phyloP scores from a whole-genome alignment of 2,113 vertebrate genomes.

The Narcine bancroftii region DNA sequence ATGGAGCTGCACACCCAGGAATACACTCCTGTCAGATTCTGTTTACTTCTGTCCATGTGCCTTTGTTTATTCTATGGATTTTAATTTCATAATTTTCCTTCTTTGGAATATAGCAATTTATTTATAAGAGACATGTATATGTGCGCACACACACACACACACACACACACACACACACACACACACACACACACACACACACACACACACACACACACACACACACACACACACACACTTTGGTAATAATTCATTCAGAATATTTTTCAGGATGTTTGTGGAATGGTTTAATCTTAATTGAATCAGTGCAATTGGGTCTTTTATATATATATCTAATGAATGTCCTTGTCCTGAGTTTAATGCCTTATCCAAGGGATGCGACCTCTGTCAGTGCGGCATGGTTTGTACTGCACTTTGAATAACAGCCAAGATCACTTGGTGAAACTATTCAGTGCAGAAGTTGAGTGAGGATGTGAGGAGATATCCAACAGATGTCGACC shows the following conservation, averaged over 20 bases:
- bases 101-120: background rate
- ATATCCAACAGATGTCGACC: background rate
- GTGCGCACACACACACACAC: too few relatives aligned
- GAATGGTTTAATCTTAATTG: too few relatives aligned
- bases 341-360: too few relatives aligned
- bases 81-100: background rate
- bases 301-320: too few relatives aligned
- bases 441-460: background rate
- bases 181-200: too few relatives aligned
- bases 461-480: background rate
- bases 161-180: too few relatives aligned
- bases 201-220: too few relatives aligned
- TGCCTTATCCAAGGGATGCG: too few relatives aligned
- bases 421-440: background rate
- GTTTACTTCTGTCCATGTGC: background rate
- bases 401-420: too few relatives aligned
- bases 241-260: background rate
- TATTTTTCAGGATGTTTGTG: background rate
- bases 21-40: background rate
- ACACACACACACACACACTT: too few relatives aligned
- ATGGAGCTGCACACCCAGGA: background rate
- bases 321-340: too few relatives aligned
- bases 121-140: background rate
- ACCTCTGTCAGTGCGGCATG: too few relatives aligned
- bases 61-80: background rate